A percentile compares a stretch with the other conserved stretches of the same genome.
phyloP scores from a whole-genome alignment of 2,113 vertebrate genomes.

The Ptilonorhynchus violaceus region DNA sequence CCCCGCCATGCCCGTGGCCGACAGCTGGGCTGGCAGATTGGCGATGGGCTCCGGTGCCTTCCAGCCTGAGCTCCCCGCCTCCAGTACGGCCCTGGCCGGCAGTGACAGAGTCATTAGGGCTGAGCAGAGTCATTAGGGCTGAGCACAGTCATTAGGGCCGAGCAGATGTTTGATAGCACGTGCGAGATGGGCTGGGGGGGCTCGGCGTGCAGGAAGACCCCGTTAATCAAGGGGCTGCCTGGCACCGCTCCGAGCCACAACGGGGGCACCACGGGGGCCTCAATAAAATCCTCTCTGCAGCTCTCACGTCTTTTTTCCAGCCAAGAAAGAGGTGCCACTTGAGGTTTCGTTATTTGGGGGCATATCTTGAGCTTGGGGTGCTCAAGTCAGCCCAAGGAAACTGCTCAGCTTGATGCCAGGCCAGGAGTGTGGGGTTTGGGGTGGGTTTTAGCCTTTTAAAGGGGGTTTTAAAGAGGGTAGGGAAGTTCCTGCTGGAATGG shows the following conservation, averaged over 20 bases:
- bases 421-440: neutral
- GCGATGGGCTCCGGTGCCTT: neutral
- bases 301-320: neutral
- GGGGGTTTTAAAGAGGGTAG: neutral
- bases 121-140: neutral
- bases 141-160: neutral
- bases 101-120: neutral
- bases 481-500: neutral
- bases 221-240: neutral
- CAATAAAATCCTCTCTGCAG: neutral
- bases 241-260: rapidly evolving
- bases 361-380: rapidly evolving
- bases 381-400: neutral
- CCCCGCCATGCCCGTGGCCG: neutral
- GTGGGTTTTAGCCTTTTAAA: neutral
- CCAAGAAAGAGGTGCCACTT: rapidly evolving
- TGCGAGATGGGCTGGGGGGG: neutral
- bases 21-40: slow-evolving; percentile 55
- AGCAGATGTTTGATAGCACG: slow-evolving; percentile 9
- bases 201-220: neutral
- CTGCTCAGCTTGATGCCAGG: rapidly evolving
- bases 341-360: neutral
- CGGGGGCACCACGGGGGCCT: neutral
- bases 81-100: neutral
- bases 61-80: neutral